A percentile compares a stretch with the other conserved stretches of the same genome.
phyloP scores from a whole-genome alignment of 2,797 vertebrate genomes.

The Miichthys miiuy region DNA sequence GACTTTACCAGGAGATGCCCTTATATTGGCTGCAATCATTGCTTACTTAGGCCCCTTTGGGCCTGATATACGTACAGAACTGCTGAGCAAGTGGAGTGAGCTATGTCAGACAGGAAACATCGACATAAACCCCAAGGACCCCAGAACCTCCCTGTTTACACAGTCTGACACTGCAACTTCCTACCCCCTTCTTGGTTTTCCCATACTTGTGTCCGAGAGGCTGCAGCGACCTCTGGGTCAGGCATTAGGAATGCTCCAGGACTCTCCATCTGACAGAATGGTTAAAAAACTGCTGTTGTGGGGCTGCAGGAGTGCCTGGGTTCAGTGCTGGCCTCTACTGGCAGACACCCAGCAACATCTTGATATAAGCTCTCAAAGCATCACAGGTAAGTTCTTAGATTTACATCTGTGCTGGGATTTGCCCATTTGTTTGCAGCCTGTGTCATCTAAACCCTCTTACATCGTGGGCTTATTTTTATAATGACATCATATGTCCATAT shows the following conservation, averaged over 20 bases:
- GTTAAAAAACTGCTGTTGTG: slow-evolving; percentile 81
- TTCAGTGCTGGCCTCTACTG: slow-evolving; percentile 83
- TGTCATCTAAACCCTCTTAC: background rate
- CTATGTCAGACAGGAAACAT: slow-evolving; percentile 82
- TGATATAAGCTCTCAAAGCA: slow-evolving; percentile 51
- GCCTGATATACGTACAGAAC: slow-evolving; percentile 75
- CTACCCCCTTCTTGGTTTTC: slow-evolving; percentile 36
- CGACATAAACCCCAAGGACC: slow-evolving; percentile 76
- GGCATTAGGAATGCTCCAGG: slow-evolving; percentile 68
- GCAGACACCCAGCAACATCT: slow-evolving; percentile 80
- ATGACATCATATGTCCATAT: background rate
- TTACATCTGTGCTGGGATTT: background rate
- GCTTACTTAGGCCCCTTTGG: slow-evolving; percentile 88
- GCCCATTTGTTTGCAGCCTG: background rate
- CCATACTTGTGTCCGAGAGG: slow-evolving; percentile 73
- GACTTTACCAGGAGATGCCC: slow-evolving; percentile 82
- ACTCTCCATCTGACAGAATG: slow-evolving; percentile 59
- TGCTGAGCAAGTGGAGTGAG: slow-evolving; percentile 87
- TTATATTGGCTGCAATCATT: slow-evolving; percentile 85
- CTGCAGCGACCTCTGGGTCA: slow-evolving; percentile 72
- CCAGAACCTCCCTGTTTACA: slow-evolving; percentile 67
- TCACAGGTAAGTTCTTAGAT: slow-evolving; percentile 40
- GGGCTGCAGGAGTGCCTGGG: slow-evolving; percentile 60
- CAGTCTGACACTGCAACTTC: slow-evolving; percentile 17
- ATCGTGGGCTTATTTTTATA: background rate